These are phyloP conservation scores for Bellardia pandia DNA, from an alignment of 2,888 invertebrate species.

Conservation along the genomic window DNA sequence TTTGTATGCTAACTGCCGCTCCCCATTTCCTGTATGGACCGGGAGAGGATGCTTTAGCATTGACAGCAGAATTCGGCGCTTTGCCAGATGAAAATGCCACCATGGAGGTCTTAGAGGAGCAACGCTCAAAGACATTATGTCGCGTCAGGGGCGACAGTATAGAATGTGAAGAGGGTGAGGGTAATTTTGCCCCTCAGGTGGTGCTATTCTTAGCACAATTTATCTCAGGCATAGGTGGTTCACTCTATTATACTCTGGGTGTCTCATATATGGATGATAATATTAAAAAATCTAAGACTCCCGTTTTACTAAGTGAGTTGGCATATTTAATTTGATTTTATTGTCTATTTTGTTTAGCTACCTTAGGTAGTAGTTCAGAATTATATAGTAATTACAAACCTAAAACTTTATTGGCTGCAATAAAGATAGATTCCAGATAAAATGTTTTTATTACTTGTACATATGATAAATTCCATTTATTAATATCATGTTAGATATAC, in stretches of 20 bases:
- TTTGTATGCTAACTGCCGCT: slow-evolving; percentile 88
- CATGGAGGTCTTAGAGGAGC: slow-evolving; percentile 84
- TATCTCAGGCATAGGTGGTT: slow-evolving; percentile 89
- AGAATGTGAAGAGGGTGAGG: slow-evolving; percentile 85
- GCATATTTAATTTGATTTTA: slow-evolving; percentile 16
- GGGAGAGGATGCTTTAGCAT: slow-evolving; percentile 87
- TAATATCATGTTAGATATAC: not conserved
- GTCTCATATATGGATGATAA: slow-evolving; percentile 91
- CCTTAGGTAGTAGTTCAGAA: slow-evolving; percentile 17
- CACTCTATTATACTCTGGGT: slow-evolving; percentile 88
- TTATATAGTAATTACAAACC: slow-evolving; percentile 10
- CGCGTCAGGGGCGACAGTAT: slow-evolving; percentile 81
- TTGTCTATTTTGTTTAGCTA: not conserved
- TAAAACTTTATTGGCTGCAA: slow-evolving; percentile 34
- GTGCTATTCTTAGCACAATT: slow-evolving; percentile 89
- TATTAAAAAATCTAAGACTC: slow-evolving; percentile 89
- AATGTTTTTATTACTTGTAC: not conserved
- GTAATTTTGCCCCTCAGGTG: slow-evolving; percentile 87
- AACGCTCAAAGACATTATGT: slow-evolving; percentile 86
- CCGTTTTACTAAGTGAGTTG: slow-evolving; percentile 88
- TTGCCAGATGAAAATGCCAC: slow-evolving; percentile 84
- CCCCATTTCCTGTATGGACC: slow-evolving; percentile 89
- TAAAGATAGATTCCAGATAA: slow-evolving; percentile 43
- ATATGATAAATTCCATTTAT: not conserved
- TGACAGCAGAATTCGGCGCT: slow-evolving; percentile 87